Conservation (phyloP, 2,113 vertebrate genomes). For the Apaloderma vittatum region DNA sequence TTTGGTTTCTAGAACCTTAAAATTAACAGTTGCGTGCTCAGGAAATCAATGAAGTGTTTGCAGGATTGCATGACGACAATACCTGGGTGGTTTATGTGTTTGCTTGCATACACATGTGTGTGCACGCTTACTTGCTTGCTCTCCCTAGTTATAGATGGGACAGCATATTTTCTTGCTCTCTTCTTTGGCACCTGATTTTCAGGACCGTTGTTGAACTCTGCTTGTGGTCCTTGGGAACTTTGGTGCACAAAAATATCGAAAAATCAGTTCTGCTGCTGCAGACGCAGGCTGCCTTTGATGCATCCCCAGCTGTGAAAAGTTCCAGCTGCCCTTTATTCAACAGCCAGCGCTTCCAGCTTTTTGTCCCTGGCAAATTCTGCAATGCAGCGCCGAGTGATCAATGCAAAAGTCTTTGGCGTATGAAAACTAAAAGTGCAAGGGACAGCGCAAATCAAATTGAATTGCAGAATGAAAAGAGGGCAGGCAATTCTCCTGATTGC, state of each 20-base stretch:
- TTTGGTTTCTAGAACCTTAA: conserved; percentile 16
- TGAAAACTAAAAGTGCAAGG: not conserved
- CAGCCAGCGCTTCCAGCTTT: not conserved
- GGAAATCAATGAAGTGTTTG: not conserved
- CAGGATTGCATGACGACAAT: not conserved
- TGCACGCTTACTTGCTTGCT: not conserved
- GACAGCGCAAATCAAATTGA: conserved; percentile 53
- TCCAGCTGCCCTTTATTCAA: conserved; percentile 39
- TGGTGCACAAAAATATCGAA: not conserved
- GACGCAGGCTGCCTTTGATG: not conserved
- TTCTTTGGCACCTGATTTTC: not conserved
- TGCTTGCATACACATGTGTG: accelerated
- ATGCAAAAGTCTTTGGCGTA: conserved; percentile 50
- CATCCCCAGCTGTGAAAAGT: conserved; percentile 29
- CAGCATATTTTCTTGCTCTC: not conserved
- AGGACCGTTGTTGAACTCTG: not conserved
- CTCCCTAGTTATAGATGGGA: not conserved
- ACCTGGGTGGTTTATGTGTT: not conserved
- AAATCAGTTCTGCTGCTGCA: not conserved
- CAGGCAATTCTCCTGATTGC: conserved; percentile 25
- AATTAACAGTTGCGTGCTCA: not conserved
- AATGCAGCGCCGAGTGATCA: conserved; percentile 59
- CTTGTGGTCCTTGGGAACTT: not conserved
- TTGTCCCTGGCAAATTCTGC: conserved; percentile 54
- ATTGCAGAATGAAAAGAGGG: not conserved